Evolutionary conservation across 2,797 vertebrate genomes (phyloP).

Genomic region (Sorex maritimensis): DNA sequence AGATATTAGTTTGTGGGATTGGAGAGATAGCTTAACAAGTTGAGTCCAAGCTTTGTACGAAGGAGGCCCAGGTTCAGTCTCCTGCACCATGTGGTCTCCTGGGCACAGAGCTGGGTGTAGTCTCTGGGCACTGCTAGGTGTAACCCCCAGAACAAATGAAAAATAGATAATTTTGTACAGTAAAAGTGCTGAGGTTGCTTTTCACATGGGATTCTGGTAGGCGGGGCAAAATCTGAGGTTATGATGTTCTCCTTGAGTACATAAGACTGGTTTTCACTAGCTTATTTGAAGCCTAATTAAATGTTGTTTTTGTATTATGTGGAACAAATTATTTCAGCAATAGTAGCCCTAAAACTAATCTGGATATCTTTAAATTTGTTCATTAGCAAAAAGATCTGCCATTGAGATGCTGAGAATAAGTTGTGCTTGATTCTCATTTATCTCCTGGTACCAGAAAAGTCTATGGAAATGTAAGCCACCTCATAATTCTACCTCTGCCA

Average conservation of each 20-base stretch:
- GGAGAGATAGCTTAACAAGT: too few relatives aligned
- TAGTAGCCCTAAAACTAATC: slow-evolving; percentile 5
- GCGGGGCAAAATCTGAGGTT: slow-evolving; percentile 25
- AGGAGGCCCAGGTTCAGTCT: too few relatives aligned
- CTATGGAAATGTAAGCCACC: not conserved
- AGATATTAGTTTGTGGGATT: not conserved
- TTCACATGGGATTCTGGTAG: slow-evolving; percentile 10
- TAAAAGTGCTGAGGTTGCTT: slow-evolving; percentile 22
- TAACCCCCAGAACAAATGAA: too few relatives aligned
- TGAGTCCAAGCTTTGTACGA: too few relatives aligned
- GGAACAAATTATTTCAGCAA: slow-evolving; percentile 48
- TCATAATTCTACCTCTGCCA: not conserved
- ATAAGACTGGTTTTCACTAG: slow-evolving; percentile 20
- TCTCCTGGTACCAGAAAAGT: slow-evolving; percentile 1
- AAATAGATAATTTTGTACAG: not conserved
- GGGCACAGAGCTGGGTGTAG: too few relatives aligned
- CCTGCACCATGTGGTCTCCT: too few relatives aligned
- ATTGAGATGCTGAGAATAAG: not conserved
- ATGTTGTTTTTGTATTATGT: not conserved
- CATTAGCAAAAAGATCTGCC: slow-evolving; percentile 22
- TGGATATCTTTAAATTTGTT: slow-evolving; percentile 43
- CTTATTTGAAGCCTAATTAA: slow-evolving; percentile 59
- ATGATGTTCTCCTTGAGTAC: not conserved
- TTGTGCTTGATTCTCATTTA: slow-evolving; percentile 4
- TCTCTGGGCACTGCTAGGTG: too few relatives aligned